Evolutionary conservation across 2,888 invertebrate species (phyloP).

Genomic region (Stenchaetothrips biformis): DNA sequence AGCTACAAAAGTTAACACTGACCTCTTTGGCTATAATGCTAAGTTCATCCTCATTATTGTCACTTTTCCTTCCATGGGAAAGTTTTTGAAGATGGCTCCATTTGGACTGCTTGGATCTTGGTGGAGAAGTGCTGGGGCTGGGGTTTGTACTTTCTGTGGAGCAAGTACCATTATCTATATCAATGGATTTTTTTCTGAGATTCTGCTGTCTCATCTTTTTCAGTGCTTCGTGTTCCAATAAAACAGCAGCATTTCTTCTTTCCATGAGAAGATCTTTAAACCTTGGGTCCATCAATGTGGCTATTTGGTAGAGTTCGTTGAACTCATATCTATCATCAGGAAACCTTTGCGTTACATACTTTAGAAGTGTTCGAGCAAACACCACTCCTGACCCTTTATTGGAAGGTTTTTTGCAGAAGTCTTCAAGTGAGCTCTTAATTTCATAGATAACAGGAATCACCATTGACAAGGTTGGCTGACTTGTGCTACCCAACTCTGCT

Average conservation of each 20-base stretch:
- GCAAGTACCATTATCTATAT: no score
- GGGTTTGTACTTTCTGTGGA: not conserved
- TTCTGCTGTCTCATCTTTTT: not conserved
- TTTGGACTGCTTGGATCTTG: not conserved
- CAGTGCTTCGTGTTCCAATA: not conserved
- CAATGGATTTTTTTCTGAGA: no score
- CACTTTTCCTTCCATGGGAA: not conserved
- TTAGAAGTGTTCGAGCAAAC: constrained; percentile 4
- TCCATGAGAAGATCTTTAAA: constrained; percentile 8
- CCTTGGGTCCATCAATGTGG: not conserved
- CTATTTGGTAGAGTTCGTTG: not conserved
- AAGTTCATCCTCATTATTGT: not conserved
- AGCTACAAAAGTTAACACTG: not conserved
- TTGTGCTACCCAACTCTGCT: not conserved
- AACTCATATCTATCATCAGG: not conserved
- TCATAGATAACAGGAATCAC: not conserved
- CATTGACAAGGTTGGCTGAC: not conserved
- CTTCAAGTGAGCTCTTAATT: not conserved
- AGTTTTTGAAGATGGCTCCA: not conserved
- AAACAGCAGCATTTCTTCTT: not conserved
- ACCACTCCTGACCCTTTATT: not conserved
- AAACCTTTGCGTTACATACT: not conserved
- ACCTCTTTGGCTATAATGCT: not conserved
- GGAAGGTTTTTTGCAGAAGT: not conserved
- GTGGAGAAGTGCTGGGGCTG: constrained; percentile 1